Percentiles rank a stretch among this genome's conserved stretches.
Evolutionary conservation across 2,113 vertebrate species (phyloP).

Genomic region (Nicator chloris): DNA sequence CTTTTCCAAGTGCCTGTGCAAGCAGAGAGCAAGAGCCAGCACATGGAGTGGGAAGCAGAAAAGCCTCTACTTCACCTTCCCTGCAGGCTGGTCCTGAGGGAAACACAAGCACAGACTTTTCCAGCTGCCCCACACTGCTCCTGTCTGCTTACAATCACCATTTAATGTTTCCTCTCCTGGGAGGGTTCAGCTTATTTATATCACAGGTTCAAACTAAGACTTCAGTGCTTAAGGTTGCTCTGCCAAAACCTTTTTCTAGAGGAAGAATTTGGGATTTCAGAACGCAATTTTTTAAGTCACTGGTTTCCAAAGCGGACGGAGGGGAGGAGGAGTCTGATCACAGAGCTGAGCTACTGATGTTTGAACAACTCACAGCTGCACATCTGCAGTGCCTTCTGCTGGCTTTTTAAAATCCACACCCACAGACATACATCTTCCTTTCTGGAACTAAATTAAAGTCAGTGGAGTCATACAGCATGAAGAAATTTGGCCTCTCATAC

Average conservation of each 20-base stretch:
- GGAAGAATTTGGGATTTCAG: neutral
- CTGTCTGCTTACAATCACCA: neutral
- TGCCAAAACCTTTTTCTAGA: neutral
- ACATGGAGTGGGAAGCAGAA: neutral
- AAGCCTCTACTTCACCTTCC: neutral
- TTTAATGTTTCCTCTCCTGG: neutral
- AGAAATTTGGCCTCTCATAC: neutral
- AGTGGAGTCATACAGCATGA: neutral
- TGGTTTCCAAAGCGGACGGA: neutral
- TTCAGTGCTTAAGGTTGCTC: neutral
- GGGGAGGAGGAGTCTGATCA: neutral
- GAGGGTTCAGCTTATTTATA: neutral
- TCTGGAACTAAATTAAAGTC: slow-evolving; percentile 31
- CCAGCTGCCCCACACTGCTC: neutral
- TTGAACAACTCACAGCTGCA: neutral
- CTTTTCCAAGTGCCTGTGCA: neutral
- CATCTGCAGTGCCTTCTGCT: slow-evolving; percentile 36
- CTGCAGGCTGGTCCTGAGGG: neutral
- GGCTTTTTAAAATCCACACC: neutral
- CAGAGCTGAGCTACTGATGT: slow-evolving; percentile 2
- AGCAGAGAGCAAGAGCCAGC: neutral
- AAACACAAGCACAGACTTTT: fast-evolving
- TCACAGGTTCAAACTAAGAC: neutral
- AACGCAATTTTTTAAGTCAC: neutral
- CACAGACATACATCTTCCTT: slow-evolving; percentile 4